Evolutionary conservation across 2,888 invertebrate species (phyloP), one percentile per base, ranked within the genome.

Genomic region (Pollenia angustigena): DNA sequence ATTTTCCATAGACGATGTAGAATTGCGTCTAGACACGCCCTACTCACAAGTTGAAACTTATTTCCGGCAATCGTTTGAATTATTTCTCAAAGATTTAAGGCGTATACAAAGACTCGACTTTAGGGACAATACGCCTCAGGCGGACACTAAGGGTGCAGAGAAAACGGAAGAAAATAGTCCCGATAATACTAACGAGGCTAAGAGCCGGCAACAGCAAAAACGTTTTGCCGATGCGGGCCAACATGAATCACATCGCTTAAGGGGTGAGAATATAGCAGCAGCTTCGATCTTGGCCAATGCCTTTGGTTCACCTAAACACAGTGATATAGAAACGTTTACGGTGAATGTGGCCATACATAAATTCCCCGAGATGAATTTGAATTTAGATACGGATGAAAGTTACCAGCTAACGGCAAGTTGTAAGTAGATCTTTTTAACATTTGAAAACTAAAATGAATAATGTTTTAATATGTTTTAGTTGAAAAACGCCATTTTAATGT

Each of bases 331-430:
- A 84, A 91, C 89, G 69, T 89, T 93, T 69, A 88, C 90, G 56
- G 90, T 93, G 44, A 91, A 93, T 75, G 94, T 96, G 18, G 91
- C 94, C 52, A 94, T 96, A 80, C 94, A 94, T 89, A 94, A 94
- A 40, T 94, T 94, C 4, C 93, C 94, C 0, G 95, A 95, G 16
- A 94, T 95, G 0, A 94, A 94, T 88, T 93, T 96, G 88, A 95
- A 94, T 48, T 93, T 97, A 74, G 95, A 95, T 85, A 96, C 96
- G 0, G 96, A 97, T 90, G 97, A 97, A 92, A 95, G 96, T 88
- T 97, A 97, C 92, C 95, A 95, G 83, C 92, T 97, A n/a, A 93
- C 94, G 1, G 91, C 96, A 48, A 93, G 93, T 75, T 94, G 95
- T 81, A 92, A 94, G 88, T 94, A 54, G 12, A 11, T 72, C 16